Base-by-base conservation (phyloP, 2,888 invertebrate genomes). In the Oeneis ivallda region DNA sequence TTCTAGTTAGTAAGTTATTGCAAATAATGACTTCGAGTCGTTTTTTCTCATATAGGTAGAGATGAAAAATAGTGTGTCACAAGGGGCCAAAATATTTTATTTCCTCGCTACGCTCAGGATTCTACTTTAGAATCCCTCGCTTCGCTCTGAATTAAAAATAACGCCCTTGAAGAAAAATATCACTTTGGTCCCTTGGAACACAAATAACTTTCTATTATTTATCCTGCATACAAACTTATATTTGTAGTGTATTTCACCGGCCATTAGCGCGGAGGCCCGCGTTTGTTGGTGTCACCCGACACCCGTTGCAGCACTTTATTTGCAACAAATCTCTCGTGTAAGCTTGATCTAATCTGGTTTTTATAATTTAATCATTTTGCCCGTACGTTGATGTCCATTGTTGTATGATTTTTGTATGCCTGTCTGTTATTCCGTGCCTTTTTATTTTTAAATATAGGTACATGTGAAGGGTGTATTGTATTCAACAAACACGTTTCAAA, bases 401-500 rank as follows among this genome's bases (percentile, higher is more conserved):
- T 52, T 56, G 45, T 47, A 26, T 68, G 65, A 68, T 62, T 68
- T 65, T 65, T 62, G 37, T 10, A 19, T 59, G 45, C 17, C 59
- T 41, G 39, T 39, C 13, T 45, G 8, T 39, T 61, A 32, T 34
- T 15, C 15, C 54, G 47, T 47, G 41, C 39, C 15, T 49, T 57
- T 52, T 53, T 64, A 60, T 61, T 63, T 68, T 50, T 19, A 52
- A 67, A 64, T 54, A 54, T 37, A 26, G 15, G 50, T 49, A 45
- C n/a, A n/a, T 52, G n/a, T 19, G 32, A 26, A 52, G 61, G 61
- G 61, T 15, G 61, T 53, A 52, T 47, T 47, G 45, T 59, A 9
- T 32, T 59, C 45, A 61, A 65, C 66, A 68, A 68, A 68, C 63
- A 26, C 52, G 57, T 58, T 68, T 66, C 66, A 63, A 68, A 63